Conservation (phyloP, 2,113 vertebrate genomes). For the Willisornis vidua region DNA sequence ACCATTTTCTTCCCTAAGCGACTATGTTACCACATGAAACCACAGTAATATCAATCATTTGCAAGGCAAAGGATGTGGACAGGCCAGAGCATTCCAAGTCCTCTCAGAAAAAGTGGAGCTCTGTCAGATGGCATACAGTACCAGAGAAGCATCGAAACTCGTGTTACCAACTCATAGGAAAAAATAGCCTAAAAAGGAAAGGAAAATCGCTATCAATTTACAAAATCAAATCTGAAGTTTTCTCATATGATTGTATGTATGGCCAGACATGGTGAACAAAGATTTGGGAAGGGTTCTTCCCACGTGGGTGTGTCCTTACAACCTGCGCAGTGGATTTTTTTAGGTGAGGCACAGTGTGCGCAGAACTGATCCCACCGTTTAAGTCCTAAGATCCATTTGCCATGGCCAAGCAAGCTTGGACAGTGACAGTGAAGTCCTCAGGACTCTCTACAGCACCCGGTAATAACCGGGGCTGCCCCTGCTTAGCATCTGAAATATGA, state of each 20-base stretch:
- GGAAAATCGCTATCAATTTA: neutral
- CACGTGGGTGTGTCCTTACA: too few species aligned
- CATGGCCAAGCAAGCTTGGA: too few species aligned
- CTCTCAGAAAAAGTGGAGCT: neutral
- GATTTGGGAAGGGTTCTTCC: too few species aligned
- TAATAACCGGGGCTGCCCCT: too few species aligned
- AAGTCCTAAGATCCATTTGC: too few species aligned
- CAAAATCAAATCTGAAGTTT: neutral
- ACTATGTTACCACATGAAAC: neutral
- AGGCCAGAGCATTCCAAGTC: neutral
- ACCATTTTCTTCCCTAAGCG: neutral
- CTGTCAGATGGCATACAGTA: neutral
- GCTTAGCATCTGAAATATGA: too few species aligned
- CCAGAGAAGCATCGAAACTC: neutral
- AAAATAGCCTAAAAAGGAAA: neutral
- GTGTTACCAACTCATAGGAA: neutral
- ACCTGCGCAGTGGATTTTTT: too few species aligned
- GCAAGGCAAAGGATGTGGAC: neutral
- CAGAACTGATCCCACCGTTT: too few species aligned
- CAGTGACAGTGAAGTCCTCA: too few species aligned
- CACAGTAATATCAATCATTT: constrained; percentile 20
- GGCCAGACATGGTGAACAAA: too few species aligned
- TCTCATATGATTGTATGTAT: neutral
- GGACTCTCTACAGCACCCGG: too few species aligned
- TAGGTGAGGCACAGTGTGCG: too few species aligned